These are phyloP conservation scores for Peromyscus aztecus DNA, from an alignment of 2,797 vertebrate species.

Conservation along the genomic window DNA sequence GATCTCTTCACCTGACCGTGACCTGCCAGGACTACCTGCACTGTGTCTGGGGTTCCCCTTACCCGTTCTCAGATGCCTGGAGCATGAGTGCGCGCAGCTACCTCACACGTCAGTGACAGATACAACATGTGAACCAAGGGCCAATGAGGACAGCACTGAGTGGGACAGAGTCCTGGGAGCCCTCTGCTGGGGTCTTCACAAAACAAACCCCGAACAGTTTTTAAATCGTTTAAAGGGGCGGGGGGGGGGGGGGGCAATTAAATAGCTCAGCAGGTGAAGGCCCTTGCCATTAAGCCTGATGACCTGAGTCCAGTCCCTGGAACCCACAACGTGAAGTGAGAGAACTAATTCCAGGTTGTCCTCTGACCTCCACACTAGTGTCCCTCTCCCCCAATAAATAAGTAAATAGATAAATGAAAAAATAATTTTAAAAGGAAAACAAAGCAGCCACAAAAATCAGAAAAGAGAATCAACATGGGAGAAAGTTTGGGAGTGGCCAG, in stretches of 20 bases:
- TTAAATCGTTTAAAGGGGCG: background rate
- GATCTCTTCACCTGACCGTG: background rate
- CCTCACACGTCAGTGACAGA: no score
- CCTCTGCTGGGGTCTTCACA: background rate
- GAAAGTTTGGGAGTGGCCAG: rapidly evolving
- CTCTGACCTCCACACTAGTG: background rate
- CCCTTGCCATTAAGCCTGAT: no score
- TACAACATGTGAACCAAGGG: no score
- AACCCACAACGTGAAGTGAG: background rate
- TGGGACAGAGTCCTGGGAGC: background rate
- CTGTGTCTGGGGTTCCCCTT: background rate
- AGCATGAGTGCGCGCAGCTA: rapidly evolving
- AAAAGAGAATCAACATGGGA: background rate
- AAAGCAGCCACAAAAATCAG: background rate
- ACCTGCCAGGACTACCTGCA: background rate
- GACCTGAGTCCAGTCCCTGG: background rate
- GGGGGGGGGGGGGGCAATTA: background rate
- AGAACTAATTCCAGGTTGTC: background rate
- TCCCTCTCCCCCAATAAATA: background rate
- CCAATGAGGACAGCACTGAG: rapidly evolving
- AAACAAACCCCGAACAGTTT: background rate
- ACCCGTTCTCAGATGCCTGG: background rate
- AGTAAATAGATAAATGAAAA: background rate
- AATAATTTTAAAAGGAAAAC: no score
- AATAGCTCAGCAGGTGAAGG: background rate